These are phyloP conservation scores for Scaptomyza cyrtandrae DNA, from an alignment of 2,888 invertebrate species.

Conservation along the genomic window DNA sequence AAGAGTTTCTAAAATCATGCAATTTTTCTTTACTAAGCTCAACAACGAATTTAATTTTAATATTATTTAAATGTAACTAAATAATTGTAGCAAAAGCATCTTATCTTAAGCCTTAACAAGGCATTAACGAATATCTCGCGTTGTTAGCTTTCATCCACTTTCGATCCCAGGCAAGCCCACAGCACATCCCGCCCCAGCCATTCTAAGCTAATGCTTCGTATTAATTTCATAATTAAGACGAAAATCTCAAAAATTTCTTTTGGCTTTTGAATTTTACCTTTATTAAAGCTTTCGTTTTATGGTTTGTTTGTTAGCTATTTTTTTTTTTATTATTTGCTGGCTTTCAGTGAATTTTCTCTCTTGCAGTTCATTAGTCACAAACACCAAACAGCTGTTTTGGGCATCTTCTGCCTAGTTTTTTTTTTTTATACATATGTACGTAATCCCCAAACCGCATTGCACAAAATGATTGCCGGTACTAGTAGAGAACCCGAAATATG, in stretches of 20 bases:
- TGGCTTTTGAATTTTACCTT: neutral
- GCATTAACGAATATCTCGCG: neutral
- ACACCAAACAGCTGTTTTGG: constrained; percentile 37
- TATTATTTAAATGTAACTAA: no score
- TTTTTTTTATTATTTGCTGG: constrained; percentile 5
- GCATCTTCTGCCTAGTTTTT: neutral
- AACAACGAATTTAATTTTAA: neutral
- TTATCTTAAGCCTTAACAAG: neutral
- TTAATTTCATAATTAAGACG: constrained; percentile 34
- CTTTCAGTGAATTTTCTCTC: neutral
- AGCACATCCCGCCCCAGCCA: neutral
- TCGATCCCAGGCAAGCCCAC: neutral
- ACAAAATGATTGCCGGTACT: constrained; percentile 21
- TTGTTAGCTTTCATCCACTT: neutral
- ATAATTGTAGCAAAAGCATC: no score
- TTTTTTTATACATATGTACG: neutral
- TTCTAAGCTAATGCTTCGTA: neutral
- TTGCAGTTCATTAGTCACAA: constrained; percentile 10
- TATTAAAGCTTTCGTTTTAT: neutral
- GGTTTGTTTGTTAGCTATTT: neutral
- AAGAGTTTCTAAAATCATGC: no score
- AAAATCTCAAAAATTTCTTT: constrained; percentile 1
- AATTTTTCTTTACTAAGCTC: no score
- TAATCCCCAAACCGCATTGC: constrained; percentile 24
- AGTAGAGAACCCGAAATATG: neutral